Percentiles rank a stretch among this genome's conserved stretches.
Evolutionary conservation across 2,797 vertebrate genomes (phyloP).

Genomic region (Rhinella marina): DNA sequence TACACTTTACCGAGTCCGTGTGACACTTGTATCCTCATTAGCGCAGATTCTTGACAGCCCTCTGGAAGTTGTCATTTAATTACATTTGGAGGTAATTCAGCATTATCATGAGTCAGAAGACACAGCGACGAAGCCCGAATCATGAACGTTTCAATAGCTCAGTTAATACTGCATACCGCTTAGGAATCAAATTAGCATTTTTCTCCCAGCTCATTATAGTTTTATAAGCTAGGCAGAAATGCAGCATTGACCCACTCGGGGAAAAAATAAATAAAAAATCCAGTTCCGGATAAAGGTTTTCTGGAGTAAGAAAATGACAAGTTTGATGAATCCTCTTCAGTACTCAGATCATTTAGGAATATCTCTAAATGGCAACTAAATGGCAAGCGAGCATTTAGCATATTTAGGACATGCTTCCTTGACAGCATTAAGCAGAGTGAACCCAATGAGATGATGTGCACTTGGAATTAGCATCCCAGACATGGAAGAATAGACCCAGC

Average conservation of each 20-base stretch:
- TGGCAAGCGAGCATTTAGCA: slow-evolving; percentile 45
- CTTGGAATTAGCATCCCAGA: slow-evolving; percentile 60
- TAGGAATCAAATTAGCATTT: slow-evolving; percentile 69
- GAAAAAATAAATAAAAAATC: slow-evolving; percentile 24
- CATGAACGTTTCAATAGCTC: slow-evolving; percentile 65
- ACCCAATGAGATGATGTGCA: slow-evolving; percentile 57
- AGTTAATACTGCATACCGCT: slow-evolving; percentile 64
- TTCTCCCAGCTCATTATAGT: slow-evolving; percentile 66
- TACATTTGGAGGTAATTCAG: slow-evolving; percentile 67
- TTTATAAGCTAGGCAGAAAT: slow-evolving; percentile 67
- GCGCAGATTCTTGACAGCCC: slow-evolving; percentile 55
- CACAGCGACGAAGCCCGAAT: slow-evolving; percentile 63
- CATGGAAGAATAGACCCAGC: slow-evolving; percentile 56
- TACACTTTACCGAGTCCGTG: slow-evolving; percentile 61
- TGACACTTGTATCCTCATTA: slow-evolving; percentile 64
- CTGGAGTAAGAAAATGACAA: slow-evolving; percentile 46
- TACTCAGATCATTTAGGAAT: slow-evolving; percentile 57
- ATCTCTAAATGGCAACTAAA: slow-evolving; percentile 61
- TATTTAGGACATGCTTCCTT: slow-evolving; percentile 64
- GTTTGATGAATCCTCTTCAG: slow-evolving; percentile 56
- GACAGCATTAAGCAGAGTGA: slow-evolving; percentile 58
- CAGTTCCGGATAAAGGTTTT: slow-evolving; percentile 59
- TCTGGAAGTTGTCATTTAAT: slow-evolving; percentile 67
- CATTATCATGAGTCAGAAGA: slow-evolving; percentile 61
- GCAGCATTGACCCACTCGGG: slow-evolving; percentile 48